Percentiles rank a stretch among this genome's conserved stretches.
phyloP scores from a whole-genome alignment of 2,113 vertebrate species.

The Jaculus jaculus region DNA sequence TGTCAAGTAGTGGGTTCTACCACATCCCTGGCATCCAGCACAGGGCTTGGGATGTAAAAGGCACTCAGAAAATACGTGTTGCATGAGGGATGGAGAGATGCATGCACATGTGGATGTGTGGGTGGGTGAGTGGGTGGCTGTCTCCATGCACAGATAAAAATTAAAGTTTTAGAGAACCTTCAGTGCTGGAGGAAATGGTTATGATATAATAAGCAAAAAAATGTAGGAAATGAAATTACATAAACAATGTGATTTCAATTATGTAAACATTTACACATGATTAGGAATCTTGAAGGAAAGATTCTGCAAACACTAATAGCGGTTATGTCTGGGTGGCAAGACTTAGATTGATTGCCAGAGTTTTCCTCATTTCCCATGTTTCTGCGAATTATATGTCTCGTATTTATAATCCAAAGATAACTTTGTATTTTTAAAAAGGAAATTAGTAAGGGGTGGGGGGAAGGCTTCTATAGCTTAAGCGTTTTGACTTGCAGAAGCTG shows the following conservation, averaged over 20 bases:
- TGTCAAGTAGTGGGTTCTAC: background rate
- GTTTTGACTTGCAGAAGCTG: conserved; percentile 1
- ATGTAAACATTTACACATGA: conserved; percentile 61
- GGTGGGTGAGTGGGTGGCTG: too few species aligned
- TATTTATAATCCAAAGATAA: conserved; percentile 57
- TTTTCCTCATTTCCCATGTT: conserved; percentile 38
- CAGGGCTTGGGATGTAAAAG: background rate
- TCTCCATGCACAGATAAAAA: background rate
- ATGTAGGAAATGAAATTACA: conserved; percentile 36
- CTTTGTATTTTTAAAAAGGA: conserved; percentile 55
- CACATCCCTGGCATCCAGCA: background rate
- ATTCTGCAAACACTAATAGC: conserved; percentile 46
- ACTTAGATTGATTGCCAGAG: conserved; percentile 30
- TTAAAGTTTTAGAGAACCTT: conserved; percentile 1
- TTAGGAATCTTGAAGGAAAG: conserved; percentile 56
- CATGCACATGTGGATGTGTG: background rate
- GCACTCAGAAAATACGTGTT: background rate
- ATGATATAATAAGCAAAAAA: conserved; percentile 44
- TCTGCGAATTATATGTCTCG: conserved; percentile 36
- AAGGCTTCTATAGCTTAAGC: background rate
- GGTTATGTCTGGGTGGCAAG: conserved; percentile 55
- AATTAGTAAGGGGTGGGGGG: background rate
- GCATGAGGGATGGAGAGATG: background rate
- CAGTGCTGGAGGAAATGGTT: conserved; percentile 23
- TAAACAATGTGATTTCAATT: conserved; percentile 67